Evolutionary conservation across 2,797 vertebrate species (phyloP).

Genomic region (Silurus aristotelis): DNA sequence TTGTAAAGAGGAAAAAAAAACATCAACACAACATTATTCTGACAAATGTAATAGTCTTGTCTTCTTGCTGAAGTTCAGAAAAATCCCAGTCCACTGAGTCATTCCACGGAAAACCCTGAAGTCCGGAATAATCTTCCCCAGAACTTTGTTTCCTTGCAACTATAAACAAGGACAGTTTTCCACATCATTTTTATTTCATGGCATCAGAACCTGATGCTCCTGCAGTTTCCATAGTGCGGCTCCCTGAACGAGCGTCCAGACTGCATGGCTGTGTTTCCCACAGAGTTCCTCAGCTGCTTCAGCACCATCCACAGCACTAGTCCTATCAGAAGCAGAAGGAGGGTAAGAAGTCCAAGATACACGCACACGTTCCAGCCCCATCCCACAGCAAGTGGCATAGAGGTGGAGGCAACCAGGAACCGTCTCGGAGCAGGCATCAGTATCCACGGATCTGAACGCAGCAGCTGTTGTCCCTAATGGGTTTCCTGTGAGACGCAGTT

Average conservation of each 20-base stretch:
- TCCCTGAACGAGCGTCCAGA: slow-evolving; percentile 78
- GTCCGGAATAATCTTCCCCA: background rate
- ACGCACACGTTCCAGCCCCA: slow-evolving; percentile 87
- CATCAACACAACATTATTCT: background rate
- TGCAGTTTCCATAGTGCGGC: slow-evolving; percentile 69
- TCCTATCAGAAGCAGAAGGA: slow-evolving; percentile 79
- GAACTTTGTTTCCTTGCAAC: background rate
- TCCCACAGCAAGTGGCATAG: slow-evolving; percentile 76
- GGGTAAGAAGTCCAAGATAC: slow-evolving; percentile 81
- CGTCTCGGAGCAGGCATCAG: slow-evolving; percentile 75
- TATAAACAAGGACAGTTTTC: background rate
- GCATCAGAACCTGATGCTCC: slow-evolving; percentile 70
- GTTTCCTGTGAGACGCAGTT: background rate
- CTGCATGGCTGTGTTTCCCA: slow-evolving; percentile 72
- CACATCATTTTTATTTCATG: background rate
- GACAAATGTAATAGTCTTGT: background rate
- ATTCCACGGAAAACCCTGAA: background rate
- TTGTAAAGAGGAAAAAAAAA: background rate
- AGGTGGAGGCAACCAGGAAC: slow-evolving; percentile 77
- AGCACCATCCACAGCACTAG: slow-evolving; percentile 87
- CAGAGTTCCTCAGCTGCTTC: slow-evolving; percentile 85
- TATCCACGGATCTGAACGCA: slow-evolving; percentile 9
- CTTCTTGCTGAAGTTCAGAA: background rate
- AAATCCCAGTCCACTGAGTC: slow-evolving; percentile 2
- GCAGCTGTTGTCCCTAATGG: background rate